Evolutionary conservation across 2,797 vertebrate genomes (phyloP).

Genomic region (Prionace glauca): DNA sequence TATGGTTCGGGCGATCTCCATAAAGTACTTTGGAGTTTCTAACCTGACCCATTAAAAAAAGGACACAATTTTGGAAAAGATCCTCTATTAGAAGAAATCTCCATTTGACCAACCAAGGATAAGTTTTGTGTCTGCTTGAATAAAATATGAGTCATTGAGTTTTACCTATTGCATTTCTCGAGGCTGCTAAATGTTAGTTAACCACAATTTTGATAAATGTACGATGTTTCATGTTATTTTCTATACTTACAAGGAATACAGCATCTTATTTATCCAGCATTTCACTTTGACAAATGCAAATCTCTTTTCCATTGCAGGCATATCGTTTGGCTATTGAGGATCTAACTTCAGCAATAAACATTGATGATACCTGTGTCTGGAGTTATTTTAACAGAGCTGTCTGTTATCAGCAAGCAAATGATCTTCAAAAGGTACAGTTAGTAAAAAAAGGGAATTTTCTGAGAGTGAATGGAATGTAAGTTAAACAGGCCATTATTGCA

Average conservation of each 20-base stretch:
- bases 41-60: too few species aligned
- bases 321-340: conserved; percentile 59
- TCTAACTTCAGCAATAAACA: conserved; percentile 55
- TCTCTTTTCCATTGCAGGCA: conserved; percentile 50
- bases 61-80: not conserved
- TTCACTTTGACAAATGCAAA: not conserved
- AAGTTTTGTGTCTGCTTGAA: not conserved
- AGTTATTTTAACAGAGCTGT: conserved; percentile 66
- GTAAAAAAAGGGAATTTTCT: not conserved
- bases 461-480: not conserved
- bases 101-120: not conserved
- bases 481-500: not conserved
- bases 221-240: not conserved
- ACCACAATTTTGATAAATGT: not conserved
- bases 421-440: conserved; percentile 54
- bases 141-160: not conserved
- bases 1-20: too few species aligned
- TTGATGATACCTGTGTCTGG: conserved; percentile 53
- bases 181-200: not conserved
- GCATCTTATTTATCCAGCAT: not conserved
- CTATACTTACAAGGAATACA: not conserved
- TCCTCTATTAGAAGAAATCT: not conserved
- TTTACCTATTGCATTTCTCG: not conserved
- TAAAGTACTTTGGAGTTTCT: too few species aligned
- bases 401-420: conserved; percentile 58